Conservation (phyloP, 2,888 invertebrate species). For the Andrena chrysosceles region DNA sequence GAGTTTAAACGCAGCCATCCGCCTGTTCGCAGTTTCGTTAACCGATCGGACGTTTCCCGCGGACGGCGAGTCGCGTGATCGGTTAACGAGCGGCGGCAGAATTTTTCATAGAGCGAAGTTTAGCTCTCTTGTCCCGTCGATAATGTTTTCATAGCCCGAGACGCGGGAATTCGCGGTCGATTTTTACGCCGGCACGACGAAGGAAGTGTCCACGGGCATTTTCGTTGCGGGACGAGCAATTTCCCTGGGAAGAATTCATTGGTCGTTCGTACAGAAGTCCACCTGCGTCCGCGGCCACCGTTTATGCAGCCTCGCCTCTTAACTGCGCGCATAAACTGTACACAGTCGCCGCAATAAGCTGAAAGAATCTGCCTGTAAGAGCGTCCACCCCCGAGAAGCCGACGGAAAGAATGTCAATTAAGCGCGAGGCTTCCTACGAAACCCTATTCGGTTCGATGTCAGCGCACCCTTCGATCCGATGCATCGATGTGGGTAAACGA, state of each 20-base stretch:
- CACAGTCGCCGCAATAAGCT: conserved; percentile 59
- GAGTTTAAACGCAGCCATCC: background rate
- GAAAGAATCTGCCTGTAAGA: conserved; percentile 59
- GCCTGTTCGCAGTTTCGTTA: background rate
- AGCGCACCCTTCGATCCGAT: background rate
- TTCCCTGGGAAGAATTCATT: conserved; percentile 74
- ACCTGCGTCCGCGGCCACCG: conserved; percentile 71
- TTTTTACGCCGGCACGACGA: conserved; percentile 57
- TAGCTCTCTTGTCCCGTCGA: conserved; percentile 16
- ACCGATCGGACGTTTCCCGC: background rate
- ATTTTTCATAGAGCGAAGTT: conserved; percentile 36
- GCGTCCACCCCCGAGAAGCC: background rate
- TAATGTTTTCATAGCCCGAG: conserved; percentile 40
- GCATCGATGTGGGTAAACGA: background rate
- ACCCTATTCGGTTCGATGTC: background rate
- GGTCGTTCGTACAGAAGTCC: conserved; percentile 67
- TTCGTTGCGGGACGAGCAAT: conserved; percentile 64
- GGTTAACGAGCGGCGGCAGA: background rate
- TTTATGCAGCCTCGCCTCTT: conserved; percentile 66
- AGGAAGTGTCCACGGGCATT: conserved; percentile 66
- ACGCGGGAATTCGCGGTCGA: conserved; percentile 38
- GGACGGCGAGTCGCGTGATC: background rate
- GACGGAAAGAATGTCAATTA: background rate
- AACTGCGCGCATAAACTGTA: conserved; percentile 66
- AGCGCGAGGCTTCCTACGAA: background rate